phyloP scores from a whole-genome alignment of 2,888 invertebrate genomes.

The Osmoderma eremita region DNA sequence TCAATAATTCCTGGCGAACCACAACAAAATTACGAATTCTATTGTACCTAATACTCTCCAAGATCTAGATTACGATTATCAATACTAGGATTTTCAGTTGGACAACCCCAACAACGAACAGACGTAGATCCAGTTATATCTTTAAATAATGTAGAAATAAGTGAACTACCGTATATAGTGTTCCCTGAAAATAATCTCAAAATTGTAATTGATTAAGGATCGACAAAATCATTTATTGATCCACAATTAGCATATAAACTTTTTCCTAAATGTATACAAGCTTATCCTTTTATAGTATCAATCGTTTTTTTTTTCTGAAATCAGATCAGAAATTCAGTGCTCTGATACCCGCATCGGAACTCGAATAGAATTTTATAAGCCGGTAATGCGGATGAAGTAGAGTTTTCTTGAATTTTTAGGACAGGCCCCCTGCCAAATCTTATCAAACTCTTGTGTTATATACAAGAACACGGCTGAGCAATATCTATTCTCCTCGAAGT shows the following conservation, averaged over 20 bases:
- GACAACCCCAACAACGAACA: conserved; percentile 5
- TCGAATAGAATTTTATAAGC: too few species aligned
- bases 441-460: not conserved
- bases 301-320: conserved; percentile 23
- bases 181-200: conserved; percentile 45
- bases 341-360: too few species aligned
- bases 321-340: not conserved
- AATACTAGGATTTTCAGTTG: not conserved
- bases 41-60: too few species aligned
- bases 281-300: conserved; percentile 30
- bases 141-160: conserved; percentile 16
- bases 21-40: too few species aligned
- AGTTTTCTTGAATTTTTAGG: too few species aligned
- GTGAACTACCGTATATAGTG: conserved; percentile 41
- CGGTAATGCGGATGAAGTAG: too few species aligned
- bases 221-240: conserved; percentile 44
- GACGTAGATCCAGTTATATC: conserved; percentile 10
- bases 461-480: not conserved
- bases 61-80: too few species aligned
- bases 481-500: not conserved
- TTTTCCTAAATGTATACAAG: conserved; percentile 40
- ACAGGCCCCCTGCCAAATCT: not conserved
- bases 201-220: conserved; percentile 42
- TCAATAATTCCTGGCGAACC: too few species aligned
- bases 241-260: conserved; percentile 39